phyloP scores from a whole-genome alignment of 2,797 vertebrate genomes.

The Nannoperca australis region DNA sequence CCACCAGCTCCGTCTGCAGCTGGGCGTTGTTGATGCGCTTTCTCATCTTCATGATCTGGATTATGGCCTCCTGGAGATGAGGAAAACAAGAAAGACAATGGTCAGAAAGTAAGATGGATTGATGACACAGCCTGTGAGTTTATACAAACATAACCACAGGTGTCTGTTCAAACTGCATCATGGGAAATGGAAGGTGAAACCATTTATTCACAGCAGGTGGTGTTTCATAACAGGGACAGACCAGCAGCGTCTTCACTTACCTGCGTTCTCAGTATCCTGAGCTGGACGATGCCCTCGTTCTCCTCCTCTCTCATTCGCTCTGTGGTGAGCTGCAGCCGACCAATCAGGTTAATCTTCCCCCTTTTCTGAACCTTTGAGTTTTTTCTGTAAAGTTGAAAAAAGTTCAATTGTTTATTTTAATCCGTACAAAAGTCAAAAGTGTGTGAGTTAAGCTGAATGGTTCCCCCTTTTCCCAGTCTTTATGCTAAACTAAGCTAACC shows the following conservation, averaged over 20 bases:
- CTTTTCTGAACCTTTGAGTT: slow-evolving; percentile 98
- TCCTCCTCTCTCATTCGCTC: slow-evolving; percentile 99
- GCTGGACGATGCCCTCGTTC: slow-evolving; percentile 98
- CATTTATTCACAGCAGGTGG: slow-evolving; percentile 27
- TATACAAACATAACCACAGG: not conserved
- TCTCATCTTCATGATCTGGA: slow-evolving; percentile 99
- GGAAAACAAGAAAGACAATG: not conserved
- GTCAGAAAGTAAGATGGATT: not conserved
- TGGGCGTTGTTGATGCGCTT: slow-evolving; percentile 99
- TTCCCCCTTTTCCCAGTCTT: not conserved
- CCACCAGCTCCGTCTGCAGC: slow-evolving; percentile 99
- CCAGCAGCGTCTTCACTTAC: slow-evolving; percentile 67
- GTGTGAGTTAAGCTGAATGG: not conserved
- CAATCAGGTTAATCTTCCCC: slow-evolving; percentile 98
- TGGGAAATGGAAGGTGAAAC: slow-evolving; percentile 36
- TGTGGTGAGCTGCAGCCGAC: slow-evolving; percentile 96
- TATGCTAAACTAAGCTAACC: not conserved
- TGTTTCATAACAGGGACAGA: not conserved
- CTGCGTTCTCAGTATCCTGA: slow-evolving; percentile 98
- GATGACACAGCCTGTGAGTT: not conserved
- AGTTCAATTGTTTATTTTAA: too few species aligned
- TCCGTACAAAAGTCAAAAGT: not conserved
- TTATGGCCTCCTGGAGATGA: slow-evolving; percentile 93
- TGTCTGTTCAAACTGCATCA: not conserved
- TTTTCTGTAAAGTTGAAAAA: slow-evolving; percentile 86